Evolutionary conservation across 2,797 vertebrate species (phyloP), one percentile per base, ranked within the genome.

Genomic region (Epinephelus malabaricus): DNA sequence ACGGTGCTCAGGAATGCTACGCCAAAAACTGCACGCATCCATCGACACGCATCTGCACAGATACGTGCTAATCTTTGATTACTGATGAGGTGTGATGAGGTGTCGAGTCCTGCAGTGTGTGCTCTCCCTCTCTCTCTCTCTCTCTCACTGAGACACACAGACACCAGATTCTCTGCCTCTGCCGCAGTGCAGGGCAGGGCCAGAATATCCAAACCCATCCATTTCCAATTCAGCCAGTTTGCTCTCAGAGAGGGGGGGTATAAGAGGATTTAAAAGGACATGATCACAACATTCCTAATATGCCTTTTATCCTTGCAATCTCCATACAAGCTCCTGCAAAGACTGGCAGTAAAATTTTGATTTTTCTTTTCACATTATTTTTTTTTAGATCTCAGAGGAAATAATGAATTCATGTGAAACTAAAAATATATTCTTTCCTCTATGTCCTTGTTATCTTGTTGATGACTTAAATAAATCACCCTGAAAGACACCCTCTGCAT

Each of bases 151-250:
- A 68, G 62, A 79, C 66, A 84, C 78, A 86, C 82, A 90, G 70
- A 91, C 87, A 91, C 79, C 74, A 85, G 85, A 85, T 85, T 86
- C 84, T 90, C 83, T 86, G 86, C 83, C 82, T 95, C 92, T 95
- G 94, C 94, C 91, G 95, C 95, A 95, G 93, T 95, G 93, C 94
- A 95, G 94, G 86, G 86, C 87, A 89, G 77, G 86, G 91, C 90
- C 87, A 89, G 87, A 89, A 85, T 86, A 94, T 92, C 89, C 86
- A 89, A 91, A 90, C 75, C 86, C 86, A 90, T 92, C 83, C 76
- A 73, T 89, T 92, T 91, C 84, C 83, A 76, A 73, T 87, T 84
- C 84, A 82, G 56, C 53, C 87, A 63, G 68, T 82, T 84, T 45
- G 68, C 69, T 73, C 54, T 80, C 68, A 84, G 70, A 81, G 62